A percentile compares a stretch with the other conserved stretches of the same genome.
Evolutionary conservation across 2,888 invertebrate genomes (phyloP).

Genomic region (Seira musarum): DNA sequence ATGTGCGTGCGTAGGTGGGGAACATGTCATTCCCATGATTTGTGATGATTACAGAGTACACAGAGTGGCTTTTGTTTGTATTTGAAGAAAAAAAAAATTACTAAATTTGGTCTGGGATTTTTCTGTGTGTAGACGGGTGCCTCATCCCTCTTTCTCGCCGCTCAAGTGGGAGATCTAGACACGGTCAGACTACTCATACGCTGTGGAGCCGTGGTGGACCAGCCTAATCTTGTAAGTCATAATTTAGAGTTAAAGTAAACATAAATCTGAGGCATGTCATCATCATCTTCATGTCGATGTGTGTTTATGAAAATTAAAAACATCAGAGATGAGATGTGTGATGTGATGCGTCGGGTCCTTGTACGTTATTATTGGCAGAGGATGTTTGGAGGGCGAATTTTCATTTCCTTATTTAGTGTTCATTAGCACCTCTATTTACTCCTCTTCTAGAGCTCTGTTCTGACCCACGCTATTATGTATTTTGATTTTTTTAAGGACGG

Average conservation of each 20-base stretch:
- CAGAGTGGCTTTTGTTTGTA: background rate
- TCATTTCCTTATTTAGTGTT: background rate
- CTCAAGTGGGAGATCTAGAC: slow-evolving; percentile 92
- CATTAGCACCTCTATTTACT: background rate
- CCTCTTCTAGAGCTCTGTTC: background rate
- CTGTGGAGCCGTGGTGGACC: slow-evolving; percentile 84
- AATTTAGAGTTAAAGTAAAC: background rate
- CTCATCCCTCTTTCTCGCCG: slow-evolving; percentile 93
- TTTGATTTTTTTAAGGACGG: slow-evolving; percentile 82
- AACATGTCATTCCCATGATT: slow-evolving; percentile 6
- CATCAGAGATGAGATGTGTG: background rate
- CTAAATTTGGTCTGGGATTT: slow-evolving; percentile 7
- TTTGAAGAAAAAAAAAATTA: too few species aligned
- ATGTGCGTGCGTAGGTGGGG: slow-evolving; percentile 5
- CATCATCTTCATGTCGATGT: slow-evolving; percentile 14
- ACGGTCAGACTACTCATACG: slow-evolving; percentile 85
- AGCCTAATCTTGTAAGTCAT: slow-evolving; percentile 81
- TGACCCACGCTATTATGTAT: background rate
- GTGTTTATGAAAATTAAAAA: slow-evolving; percentile 35
- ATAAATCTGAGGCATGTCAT: slow-evolving; percentile 12
- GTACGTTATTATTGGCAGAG: background rate
- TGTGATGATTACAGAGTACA: slow-evolving; percentile 8
- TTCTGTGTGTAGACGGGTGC: slow-evolving; percentile 84
- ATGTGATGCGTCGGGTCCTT: slow-evolving; percentile 22
- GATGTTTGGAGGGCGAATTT: background rate